Evolutionary conservation across 2,888 invertebrate species (phyloP).

Genomic region (Heliconius erato): DNA sequence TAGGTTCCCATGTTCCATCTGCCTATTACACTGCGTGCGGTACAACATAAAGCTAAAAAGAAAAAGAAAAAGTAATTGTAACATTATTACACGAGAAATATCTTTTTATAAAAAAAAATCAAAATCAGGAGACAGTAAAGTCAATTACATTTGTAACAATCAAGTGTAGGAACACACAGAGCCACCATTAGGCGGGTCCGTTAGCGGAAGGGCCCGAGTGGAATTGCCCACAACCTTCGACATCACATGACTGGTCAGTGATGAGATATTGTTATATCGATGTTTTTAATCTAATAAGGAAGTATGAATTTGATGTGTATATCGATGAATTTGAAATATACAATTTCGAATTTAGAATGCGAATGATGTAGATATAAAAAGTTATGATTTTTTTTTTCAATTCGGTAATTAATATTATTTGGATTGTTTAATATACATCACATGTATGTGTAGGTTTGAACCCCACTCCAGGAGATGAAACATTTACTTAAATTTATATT

Average conservation of each 20-base stretch:
- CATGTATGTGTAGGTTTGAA: too few relatives aligned
- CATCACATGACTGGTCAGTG: slow-evolving; percentile 77
- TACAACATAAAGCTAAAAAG: not conserved
- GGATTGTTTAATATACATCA: too few relatives aligned
- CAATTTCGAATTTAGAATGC: too few relatives aligned
- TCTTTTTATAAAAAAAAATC: slow-evolving; percentile 19
- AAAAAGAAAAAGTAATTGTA: not conserved
- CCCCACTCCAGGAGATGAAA: too few relatives aligned
- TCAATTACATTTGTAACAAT: slow-evolving; percentile 46
- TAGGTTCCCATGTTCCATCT: too few relatives aligned
- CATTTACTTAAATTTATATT: too few relatives aligned
- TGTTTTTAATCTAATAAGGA: too few relatives aligned
- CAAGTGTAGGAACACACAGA: slow-evolving; percentile 62
- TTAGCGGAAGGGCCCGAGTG: slow-evolving; percentile 80
- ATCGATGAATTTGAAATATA: not conserved
- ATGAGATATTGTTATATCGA: slow-evolving; percentile 57
- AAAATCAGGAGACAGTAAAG: slow-evolving; percentile 33
- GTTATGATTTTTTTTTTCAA: not conserved
- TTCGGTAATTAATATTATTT: not conserved
- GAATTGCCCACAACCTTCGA: slow-evolving; percentile 76
- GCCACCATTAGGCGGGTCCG: slow-evolving; percentile 69
- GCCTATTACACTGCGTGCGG: too few relatives aligned
- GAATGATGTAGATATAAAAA: too few relatives aligned
- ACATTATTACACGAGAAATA: too few relatives aligned
- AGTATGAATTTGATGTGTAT: slow-evolving; percentile 22